Percentiles rank a stretch among this genome's conserved stretches.
These are phyloP conservation scores for Spisula subtruncata DNA, from an alignment of 2,888 invertebrate genomes.

Conservation along the genomic window DNA sequence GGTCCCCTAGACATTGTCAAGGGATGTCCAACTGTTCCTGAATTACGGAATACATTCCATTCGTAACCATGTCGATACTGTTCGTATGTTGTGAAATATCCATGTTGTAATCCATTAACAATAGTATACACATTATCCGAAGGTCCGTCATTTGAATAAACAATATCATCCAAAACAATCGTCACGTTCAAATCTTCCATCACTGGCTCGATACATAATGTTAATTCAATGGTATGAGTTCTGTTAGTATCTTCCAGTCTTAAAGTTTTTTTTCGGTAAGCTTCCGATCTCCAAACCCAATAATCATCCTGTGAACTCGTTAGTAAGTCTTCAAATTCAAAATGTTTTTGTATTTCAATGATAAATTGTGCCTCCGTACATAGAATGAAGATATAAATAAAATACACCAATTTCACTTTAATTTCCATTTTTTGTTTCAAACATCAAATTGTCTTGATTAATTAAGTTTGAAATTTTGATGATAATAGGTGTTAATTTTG, in stretches of 20 bases:
- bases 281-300: slow-evolving; percentile 65
- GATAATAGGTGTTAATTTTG: too few relatives aligned
- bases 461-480: too few relatives aligned
- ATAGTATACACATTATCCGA: slow-evolving; percentile 45
- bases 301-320: slow-evolving; percentile 33
- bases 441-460: neutral
- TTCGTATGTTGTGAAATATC: slow-evolving; percentile 54
- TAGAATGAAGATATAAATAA: neutral
- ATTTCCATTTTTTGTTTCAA: neutral
- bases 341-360: slow-evolving; percentile 57
- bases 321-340: slow-evolving; percentile 58
- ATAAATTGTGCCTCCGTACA: slow-evolving; percentile 17
- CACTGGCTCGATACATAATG: slow-evolving; percentile 51
- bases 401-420: neutral
- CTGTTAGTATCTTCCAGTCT: slow-evolving; percentile 46
- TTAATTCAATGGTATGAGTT: slow-evolving; percentile 33
- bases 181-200: slow-evolving; percentile 31
- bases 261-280: slow-evolving; percentile 50
- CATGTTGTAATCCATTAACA: slow-evolving; percentile 38
- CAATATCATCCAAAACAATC: slow-evolving; percentile 52
- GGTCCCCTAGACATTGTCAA: slow-evolving; percentile 37
- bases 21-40: slow-evolving; percentile 44
- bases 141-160: slow-evolving; percentile 67
- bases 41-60: slow-evolving; percentile 66
- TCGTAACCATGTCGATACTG: slow-evolving; percentile 60